phyloP scores from a whole-genome alignment of 2,888 invertebrate species.

The Alviniconcha strummeri region DNA sequence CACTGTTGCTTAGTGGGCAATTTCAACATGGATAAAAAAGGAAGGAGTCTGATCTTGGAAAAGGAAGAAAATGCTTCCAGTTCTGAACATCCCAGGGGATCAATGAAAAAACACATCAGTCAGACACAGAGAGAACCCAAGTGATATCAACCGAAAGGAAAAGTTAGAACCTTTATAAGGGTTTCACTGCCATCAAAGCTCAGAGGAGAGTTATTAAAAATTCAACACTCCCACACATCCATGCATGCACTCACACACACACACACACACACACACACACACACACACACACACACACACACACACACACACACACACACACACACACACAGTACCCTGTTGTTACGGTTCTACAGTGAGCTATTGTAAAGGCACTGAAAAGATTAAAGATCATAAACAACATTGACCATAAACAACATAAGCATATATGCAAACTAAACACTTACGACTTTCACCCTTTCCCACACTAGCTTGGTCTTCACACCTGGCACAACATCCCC shows the following conservation, averaged over 20 bases:
- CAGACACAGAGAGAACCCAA: not conserved
- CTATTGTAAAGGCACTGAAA: no score
- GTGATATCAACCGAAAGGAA: not conserved
- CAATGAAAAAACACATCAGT: not conserved
- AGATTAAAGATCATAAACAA: not conserved
- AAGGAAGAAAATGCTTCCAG: no score
- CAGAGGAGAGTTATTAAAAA: not conserved
- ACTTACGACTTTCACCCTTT: no score
- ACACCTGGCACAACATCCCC: no score
- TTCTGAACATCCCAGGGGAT: no score
- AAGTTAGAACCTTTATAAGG: not conserved
- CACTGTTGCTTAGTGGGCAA: no score
- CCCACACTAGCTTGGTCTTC: no score
- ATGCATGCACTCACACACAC: not conserved
- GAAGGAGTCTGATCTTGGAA: no score
- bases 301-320: constrained; percentile 6
- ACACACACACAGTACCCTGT: not conserved
- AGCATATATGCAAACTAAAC: not conserved
- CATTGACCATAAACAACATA: not conserved
- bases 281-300: constrained; percentile 17
- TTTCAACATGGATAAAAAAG: no score
- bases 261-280: not conserved
- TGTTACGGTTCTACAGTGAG: not conserved
- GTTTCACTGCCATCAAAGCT: no score
- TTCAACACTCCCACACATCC: not conserved